A percentile compares a stretch with the other conserved stretches of the same genome.
These are phyloP conservation scores for Centropus bengalensis DNA, from an alignment of 2,113 vertebrate species.

Conservation along the genomic window DNA sequence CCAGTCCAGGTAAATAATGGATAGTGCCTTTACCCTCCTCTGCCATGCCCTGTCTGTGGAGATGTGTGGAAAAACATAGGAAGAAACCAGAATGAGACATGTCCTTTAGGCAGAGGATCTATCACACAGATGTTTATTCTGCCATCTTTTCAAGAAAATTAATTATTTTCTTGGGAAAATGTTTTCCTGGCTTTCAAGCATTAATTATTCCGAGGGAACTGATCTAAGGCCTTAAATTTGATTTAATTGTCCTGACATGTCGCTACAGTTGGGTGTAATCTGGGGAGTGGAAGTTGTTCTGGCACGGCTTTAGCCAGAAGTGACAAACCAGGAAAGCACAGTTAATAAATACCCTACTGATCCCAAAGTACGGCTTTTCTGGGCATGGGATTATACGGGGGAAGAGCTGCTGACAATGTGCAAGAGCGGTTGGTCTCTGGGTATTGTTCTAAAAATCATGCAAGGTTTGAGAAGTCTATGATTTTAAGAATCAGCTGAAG, in stretches of 20 bases:
- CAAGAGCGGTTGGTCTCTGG: background rate
- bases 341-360: background rate
- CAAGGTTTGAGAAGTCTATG: background rate
- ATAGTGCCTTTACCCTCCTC: background rate
- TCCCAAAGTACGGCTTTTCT: background rate
- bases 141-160: background rate
- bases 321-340: background rate
- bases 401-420: background rate
- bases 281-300: background rate
- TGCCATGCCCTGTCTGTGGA: background rate
- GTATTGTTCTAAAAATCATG: background rate
- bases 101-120: background rate
- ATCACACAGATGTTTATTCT: background rate
- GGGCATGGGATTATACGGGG: background rate
- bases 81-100: background rate
- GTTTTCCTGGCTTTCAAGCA: no score
- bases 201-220: background rate
- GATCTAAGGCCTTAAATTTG: background rate
- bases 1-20: background rate
- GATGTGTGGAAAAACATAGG: background rate
- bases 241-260: background rate
- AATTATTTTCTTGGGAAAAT: no score
- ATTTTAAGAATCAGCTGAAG: background rate
- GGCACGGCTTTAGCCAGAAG: background rate
- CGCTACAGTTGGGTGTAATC: background rate